These are phyloP conservation scores for Dioctria rufipes DNA, from an alignment of 2,888 invertebrate genomes.

Conservation along the genomic window DNA sequence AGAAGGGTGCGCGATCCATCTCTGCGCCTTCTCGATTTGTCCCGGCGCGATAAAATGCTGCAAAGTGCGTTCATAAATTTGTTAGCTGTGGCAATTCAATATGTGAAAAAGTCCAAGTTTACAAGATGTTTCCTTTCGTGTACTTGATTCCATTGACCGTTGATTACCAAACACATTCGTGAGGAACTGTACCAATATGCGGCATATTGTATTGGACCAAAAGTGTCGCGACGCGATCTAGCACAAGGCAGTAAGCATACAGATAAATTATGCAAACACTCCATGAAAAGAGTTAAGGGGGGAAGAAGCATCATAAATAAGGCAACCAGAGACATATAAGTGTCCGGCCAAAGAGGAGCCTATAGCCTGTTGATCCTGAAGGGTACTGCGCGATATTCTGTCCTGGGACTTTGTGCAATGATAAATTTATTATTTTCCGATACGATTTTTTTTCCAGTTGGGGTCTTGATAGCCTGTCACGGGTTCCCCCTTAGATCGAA, in stretches of 20 bases:
- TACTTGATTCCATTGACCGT: conserved; percentile 39
- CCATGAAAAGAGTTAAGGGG: background rate
- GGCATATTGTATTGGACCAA: conserved; percentile 23
- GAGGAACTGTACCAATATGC: background rate
- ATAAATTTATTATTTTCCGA: conserved; percentile 54
- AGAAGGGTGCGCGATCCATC: conserved; percentile 5
- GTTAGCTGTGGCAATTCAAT: conserved; percentile 50
- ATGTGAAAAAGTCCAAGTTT: conserved; percentile 39
- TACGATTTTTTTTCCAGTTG: conserved; percentile 52
- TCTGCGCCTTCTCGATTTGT: conserved; percentile 35
- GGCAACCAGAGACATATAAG: conserved; percentile 2
- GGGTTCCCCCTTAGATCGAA: background rate
- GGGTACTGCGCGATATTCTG: background rate
- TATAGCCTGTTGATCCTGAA: background rate
- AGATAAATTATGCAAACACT: conserved; percentile 44
- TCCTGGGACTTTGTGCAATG: conserved; percentile 29
- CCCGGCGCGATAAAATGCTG: conserved; percentile 46
- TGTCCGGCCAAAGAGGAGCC: background rate
- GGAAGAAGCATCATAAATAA: conserved; percentile 21
- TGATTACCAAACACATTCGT: conserved; percentile 37
- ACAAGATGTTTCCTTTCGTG: conserved; percentile 47
- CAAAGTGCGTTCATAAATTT: conserved; percentile 54
- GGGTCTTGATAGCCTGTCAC: conserved; percentile 51
- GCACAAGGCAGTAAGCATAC: background rate
- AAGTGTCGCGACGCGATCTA: conserved; percentile 47